Evolutionary conservation across 2,113 vertebrate genomes (phyloP).

Genomic region (Tichodroma muraria): DNA sequence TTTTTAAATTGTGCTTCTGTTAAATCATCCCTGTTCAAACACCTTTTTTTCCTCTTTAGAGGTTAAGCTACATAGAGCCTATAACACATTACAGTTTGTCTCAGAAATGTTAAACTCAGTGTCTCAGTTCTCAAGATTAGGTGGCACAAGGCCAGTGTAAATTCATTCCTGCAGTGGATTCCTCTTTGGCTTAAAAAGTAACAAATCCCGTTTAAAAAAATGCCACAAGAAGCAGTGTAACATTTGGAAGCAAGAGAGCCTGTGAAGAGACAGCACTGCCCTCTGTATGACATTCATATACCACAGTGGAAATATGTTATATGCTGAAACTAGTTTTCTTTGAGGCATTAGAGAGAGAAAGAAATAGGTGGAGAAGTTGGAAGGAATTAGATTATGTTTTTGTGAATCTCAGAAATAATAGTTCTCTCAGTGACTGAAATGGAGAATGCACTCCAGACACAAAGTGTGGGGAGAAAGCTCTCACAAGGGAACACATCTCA

Average conservation of each 20-base stretch:
- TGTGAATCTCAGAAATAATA: background rate
- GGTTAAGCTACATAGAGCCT: background rate
- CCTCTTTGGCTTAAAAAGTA: conserved; percentile 9
- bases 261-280: conserved; percentile 27
- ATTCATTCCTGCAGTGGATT: background rate
- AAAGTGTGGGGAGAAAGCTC: background rate
- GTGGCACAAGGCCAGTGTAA: conserved; percentile 6
- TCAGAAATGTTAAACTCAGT: background rate
- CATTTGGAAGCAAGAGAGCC: background rate
- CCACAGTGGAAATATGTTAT: background rate
- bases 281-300: conserved; percentile 30
- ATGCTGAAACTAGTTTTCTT: background rate
- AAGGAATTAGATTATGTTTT: background rate
- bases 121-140: background rate
- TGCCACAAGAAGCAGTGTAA: background rate
- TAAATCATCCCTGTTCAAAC: background rate
- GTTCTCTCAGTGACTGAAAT: background rate
- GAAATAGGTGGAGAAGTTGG: background rate
- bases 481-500: background rate
- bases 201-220: background rate
- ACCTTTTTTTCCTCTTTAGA: background rate
- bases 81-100: background rate
- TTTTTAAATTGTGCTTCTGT: background rate
- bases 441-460: background rate
- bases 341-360: background rate